Base-by-base conservation (phyloP, 2,888 invertebrate species). In the Eupithecia exiguata region DNA sequence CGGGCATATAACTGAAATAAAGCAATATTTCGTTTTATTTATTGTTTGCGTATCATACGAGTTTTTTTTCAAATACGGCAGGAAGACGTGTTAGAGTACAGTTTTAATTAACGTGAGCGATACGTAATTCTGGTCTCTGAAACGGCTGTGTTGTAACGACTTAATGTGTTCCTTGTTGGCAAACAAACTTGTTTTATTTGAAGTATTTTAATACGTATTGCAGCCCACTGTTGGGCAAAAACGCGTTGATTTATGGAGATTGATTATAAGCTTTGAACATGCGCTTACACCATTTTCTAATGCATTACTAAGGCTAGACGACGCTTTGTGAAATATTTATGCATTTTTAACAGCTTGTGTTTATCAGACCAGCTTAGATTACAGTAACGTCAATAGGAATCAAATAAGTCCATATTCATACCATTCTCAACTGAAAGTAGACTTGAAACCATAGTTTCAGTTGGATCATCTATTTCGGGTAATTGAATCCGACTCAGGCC, bases 211-310 rank as follows among this genome's bases (percentile, higher is more conserved):
- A 61, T 61, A 61, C 30, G 30, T 61, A 30, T 25, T 25, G 62
- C 62, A 35, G 35, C 21, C 18, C 18, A 35, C 30, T 14, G 65
- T 73, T 73, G 36, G 21, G 66, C 35, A 73, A 69, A 69, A 65
- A 16, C 58, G 67, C 30, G 21, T 58, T 58, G 58, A 73, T 73
- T 69, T 73, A 69, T 69, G 58, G 69, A 58, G 72, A 73, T 66
- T 58, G 69, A 73, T 65, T 72, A 69, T 40, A 40, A 38, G 21
- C 65, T 65, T 30, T 72, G 53, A 53, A 58, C 25, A 63, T 72
- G 58, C 43, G 43, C 65, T 46, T 73, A 69, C 69, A 66, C 46
- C 69, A 69, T 66, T 69, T 46, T 66, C 69, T 61, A 62, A 62
- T 62, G 35, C 62, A 62, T 62, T 62, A 62, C 30, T 35, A 62